Conservation (phyloP, 2,113 vertebrate species). For the Damaliscus lunatus region DNA sequence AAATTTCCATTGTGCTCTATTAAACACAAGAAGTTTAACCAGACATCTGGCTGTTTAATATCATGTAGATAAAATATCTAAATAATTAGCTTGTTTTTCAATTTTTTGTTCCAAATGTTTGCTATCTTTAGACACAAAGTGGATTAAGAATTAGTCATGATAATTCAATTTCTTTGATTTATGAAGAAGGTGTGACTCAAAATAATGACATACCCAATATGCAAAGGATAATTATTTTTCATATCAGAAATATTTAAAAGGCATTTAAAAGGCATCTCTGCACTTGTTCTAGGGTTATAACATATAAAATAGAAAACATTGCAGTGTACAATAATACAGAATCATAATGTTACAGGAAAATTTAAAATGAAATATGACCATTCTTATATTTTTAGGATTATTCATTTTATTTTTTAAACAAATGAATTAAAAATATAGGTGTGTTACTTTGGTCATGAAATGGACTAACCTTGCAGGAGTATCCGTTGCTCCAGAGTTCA, state of each 20-base stretch:
- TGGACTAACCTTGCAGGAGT: neutral
- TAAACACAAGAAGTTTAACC: conserved; percentile 43
- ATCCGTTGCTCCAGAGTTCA: neutral
- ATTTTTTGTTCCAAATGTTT: conserved; percentile 41
- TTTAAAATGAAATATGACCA: conserved; percentile 3
- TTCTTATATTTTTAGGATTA: neutral
- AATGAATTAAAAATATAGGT: neutral
- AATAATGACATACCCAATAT: conserved; percentile 25
- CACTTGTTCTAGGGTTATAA: neutral
- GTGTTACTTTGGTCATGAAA: neutral
- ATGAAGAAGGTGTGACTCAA: conserved; percentile 41
- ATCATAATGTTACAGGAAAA: neutral
- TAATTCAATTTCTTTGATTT: conserved; percentile 52
- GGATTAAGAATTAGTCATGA: conserved; percentile 49
- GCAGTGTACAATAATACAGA: neutral
- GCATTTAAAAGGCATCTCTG: neutral
- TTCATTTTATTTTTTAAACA: neutral
- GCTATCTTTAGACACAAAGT: conserved; percentile 44
- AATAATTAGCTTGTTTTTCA: conserved; percentile 50
- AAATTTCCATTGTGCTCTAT: conserved; percentile 18
- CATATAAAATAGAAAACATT: neutral
- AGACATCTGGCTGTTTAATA: conserved; percentile 49
- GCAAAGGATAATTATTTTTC: conserved; percentile 19
- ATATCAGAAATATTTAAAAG: neutral
- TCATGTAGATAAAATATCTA: conserved; percentile 41